Conservation (phyloP, 2,797 vertebrate species). For the Champsocephalus esox region DNA sequence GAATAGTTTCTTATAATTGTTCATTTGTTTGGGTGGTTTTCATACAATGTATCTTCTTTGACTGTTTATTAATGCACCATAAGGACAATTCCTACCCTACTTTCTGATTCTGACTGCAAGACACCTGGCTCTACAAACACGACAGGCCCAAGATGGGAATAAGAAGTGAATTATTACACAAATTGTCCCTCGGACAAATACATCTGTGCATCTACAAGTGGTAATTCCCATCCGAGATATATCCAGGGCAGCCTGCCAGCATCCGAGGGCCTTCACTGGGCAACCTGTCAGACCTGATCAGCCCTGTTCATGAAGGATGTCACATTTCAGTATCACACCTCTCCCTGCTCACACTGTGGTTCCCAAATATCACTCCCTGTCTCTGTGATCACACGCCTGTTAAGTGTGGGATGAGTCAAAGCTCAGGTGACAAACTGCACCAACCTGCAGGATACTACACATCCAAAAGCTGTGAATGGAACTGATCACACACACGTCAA, state of each 20-base stretch:
- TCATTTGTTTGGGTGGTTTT: no score
- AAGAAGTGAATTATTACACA: not conserved
- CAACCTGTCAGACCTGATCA: constrained; percentile 71
- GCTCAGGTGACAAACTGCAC: not conserved
- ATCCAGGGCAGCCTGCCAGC: constrained; percentile 38
- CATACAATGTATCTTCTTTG: no score
- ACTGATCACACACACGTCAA: constrained; percentile 1
- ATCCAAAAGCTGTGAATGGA: constrained; percentile 17
- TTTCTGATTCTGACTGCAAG: not conserved
- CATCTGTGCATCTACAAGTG: constrained; percentile 23
- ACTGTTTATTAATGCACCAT: no score
- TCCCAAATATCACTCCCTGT: not conserved
- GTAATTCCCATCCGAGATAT: constrained; percentile 21
- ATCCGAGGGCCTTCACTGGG: constrained; percentile 14
- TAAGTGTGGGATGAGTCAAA: not conserved
- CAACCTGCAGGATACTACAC: constrained; percentile 23
- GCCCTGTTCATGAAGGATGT: constrained; percentile 41
- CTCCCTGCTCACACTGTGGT: not conserved
- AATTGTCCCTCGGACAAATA: constrained; percentile 8
- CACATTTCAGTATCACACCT: constrained; percentile 41
- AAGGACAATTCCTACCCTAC: no score
- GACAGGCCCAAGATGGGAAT: not conserved
- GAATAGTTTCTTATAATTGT: no score
- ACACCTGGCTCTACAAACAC: not conserved
- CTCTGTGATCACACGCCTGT: not conserved